These are phyloP conservation scores for Aphis craccivora DNA, from an alignment of 1,140 invertebrate genomes.

Conservation along the genomic window DNA sequence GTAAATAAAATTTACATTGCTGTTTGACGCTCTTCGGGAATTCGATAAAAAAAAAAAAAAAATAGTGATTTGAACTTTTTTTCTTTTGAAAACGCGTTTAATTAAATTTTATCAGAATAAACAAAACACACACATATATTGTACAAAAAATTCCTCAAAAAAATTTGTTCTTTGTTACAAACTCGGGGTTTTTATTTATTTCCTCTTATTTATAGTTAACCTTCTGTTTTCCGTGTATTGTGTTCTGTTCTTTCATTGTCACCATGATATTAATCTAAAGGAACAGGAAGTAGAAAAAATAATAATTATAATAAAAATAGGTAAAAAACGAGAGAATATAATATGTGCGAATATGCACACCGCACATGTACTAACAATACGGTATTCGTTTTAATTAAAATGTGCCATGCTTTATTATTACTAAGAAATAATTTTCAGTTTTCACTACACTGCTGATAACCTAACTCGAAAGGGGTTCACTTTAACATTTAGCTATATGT, in stretches of 20 bases:
- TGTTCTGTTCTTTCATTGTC: conserved; percentile 32
- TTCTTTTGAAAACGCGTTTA: background rate
- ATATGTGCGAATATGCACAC: background rate
- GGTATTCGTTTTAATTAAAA: conserved; percentile 44
- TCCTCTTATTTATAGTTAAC: conserved; percentile 3
- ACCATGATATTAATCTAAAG: background rate
- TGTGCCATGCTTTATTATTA: background rate
- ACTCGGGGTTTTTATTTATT: background rate
- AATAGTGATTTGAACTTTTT: background rate
- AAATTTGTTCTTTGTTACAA: background rate
- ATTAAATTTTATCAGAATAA: conserved; percentile 21
- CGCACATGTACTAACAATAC: background rate
- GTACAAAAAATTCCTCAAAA: background rate
- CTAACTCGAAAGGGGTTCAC: background rate
- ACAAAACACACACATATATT: background rate
- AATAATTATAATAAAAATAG: conserved; percentile 39
- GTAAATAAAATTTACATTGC: background rate
- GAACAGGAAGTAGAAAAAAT: conserved; percentile 24
- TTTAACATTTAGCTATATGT: background rate
- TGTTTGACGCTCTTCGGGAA: background rate
- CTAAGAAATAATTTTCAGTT: conserved; percentile 9
- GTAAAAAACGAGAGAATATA: conserved; percentile 4
- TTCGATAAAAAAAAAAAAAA: background rate
- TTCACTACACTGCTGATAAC: conserved; percentile 10
- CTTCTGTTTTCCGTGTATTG: conserved; percentile 29